Base-by-base conservation (phyloP, 2,888 invertebrate genomes). In the Drosophila limbata region DNA sequence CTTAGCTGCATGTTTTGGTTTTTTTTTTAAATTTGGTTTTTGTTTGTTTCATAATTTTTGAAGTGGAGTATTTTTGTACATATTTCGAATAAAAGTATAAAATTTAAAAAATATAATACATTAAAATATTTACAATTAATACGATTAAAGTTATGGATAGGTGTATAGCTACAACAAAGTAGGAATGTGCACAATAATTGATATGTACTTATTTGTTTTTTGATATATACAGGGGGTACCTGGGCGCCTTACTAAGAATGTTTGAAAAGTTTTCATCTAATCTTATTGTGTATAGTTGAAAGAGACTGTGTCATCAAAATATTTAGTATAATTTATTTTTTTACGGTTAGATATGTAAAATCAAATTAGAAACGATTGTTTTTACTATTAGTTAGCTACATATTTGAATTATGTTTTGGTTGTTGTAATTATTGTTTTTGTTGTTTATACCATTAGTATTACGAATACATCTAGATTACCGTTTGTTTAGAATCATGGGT, bases 311-410 rank as follows among this genome's bases (percentile, higher is more conserved):
- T 31, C 47, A 73, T 56, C 50, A 66, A 59, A 65, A 67, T 66
- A 78, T 74, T 70, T 79, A 79, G 77, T 79, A 79, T 60, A 72
- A 73, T 79, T 73, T 72, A 81, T 72, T 78, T 73, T 69, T 87
- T 69, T 83, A 89, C 77, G 79, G 81, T 88, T 88, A 84, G 77
- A 80, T 65, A 57, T 56, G 21, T 48, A 73, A 69, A 66, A 71
- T 81, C 71, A 81, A 88, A 86, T 86, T 84, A 86, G 80, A 42
- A 81, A 84, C 80, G 74, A 65, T 68, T 71, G 62, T 77, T 77
- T 74, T 84, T 83, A 84, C 84, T 78, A 84, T 84, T 83, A 89
- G 89, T 89, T 88, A 89, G 81, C 89, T 89, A 88, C 88, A 86
- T 72, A 73, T 83, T 81, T 64, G 47, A 55, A 77, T 70, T 82